These are phyloP conservation scores for Gymnodraco acuticeps DNA, from an alignment of 2,797 vertebrate species.

Conservation along the genomic window DNA sequence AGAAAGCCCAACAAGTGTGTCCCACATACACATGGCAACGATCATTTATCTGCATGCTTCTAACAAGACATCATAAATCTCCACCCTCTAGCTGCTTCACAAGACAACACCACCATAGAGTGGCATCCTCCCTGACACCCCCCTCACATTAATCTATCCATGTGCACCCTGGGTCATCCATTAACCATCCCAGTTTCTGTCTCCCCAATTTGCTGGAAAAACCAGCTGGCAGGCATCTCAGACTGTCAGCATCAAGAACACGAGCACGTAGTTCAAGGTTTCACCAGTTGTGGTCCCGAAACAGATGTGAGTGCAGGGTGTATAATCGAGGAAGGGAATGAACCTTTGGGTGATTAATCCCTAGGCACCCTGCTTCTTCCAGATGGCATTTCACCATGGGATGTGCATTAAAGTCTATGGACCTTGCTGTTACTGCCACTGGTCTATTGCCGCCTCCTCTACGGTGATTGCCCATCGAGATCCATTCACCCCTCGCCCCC, in stretches of 20 bases:
- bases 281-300: conserved; percentile 45
- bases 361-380: conserved; percentile 53
- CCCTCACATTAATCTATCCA: conserved; percentile 60
- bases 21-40: conserved; percentile 45
- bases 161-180: conserved; percentile 54
- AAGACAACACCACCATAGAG: conserved; percentile 51
- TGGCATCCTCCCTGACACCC: conserved; percentile 39
- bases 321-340: conserved; percentile 45
- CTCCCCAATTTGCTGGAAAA: conserved; percentile 33
- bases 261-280: conserved; percentile 30
- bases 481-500: conserved; percentile 41
- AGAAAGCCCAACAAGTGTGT: conserved; percentile 50
- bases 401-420: conserved; percentile 55
- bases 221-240: conserved; percentile 34
- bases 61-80: conserved; percentile 72
- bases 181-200: conserved; percentile 55
- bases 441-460: conserved; percentile 36
- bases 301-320: conserved; percentile 29
- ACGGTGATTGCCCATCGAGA: conserved; percentile 24
- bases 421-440: conserved; percentile 43
- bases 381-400: conserved; percentile 72
- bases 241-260: conserved; percentile 32
- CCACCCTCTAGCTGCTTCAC: conserved; percentile 36
- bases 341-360: conserved; percentile 66
- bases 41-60: conserved; percentile 60